Evolutionary conservation across 1,140 invertebrate species (phyloP), one percentile per base, ranked within the genome.

Genomic region (Acromyrmex charruanus): DNA sequence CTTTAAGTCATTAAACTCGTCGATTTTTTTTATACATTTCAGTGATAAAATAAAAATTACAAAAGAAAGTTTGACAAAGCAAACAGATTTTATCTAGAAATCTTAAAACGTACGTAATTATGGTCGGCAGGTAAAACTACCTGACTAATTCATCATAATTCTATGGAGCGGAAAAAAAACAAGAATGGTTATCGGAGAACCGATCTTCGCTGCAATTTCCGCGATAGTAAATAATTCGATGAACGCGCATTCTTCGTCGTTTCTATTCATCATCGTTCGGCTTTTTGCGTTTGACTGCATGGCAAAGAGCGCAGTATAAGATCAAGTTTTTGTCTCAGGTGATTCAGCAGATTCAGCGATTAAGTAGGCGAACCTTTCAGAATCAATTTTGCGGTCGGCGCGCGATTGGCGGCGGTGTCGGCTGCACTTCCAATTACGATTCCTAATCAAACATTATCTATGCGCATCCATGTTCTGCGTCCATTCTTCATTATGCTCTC

Each of bases 341-440:
- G 79, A 81, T 44, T 81, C 79, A 81, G 79, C 79, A 81, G 53
- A 44, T 81, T 58, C 21, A 18, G 9, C 31, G 59, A 85, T 85
- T 85, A 75, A 85, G 39, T 65, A 65, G 81, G 49, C 55, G 58
- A 85, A 85, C 72, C 81, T 85, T 77, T 85, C 71, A 77, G 81
- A 85, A 85, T 85, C 58, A 85, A 77, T 85, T 85, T 75, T 77
- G 71, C 81, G 69, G 69, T 74, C 69, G 81, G 71, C 28, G 71
- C 55, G 51, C 77, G 65, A 81, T 81, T 81, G 79, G 14, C 77
- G 31, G 63, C 61, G n/a, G 3, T 49, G 28, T 35, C 63, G 44
- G 49, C 63, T 69, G 31, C 49, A 16, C 79, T 39, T 58, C 65
- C 31, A 81, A 81, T 81, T 51, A 53, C 21, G 51, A 49, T 31